Evolutionary conservation across 2,113 vertebrate genomes (phyloP).

Genomic region (Mesitornis unicolor): DNA sequence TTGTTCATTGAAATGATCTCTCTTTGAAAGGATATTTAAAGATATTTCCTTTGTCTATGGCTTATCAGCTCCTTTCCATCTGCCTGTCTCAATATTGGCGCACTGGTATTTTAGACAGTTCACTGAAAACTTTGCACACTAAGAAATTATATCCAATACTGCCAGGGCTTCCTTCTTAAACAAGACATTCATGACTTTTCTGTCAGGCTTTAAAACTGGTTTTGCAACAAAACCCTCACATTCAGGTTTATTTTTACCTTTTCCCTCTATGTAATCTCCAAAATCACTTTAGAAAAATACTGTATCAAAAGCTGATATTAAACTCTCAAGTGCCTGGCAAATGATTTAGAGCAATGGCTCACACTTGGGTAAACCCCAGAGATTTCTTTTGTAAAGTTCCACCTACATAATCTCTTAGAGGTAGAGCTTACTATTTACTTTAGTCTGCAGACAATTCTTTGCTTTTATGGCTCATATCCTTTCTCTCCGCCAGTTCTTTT

Average conservation of each 20-base stretch:
- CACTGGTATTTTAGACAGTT: slow-evolving; percentile 8
- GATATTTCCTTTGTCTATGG: slow-evolving; percentile 5
- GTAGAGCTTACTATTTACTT: slow-evolving; percentile 34
- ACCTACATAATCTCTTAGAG: slow-evolving; percentile 43
- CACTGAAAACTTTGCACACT: slow-evolving; percentile 36
- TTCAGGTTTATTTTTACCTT: slow-evolving; percentile 57
- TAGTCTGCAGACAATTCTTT: slow-evolving; percentile 7
- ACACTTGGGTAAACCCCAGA: slow-evolving; percentile 36
- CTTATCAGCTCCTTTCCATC: slow-evolving; percentile 10
- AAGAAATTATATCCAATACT: background rate
- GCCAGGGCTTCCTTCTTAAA: slow-evolving; percentile 28
- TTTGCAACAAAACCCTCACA: slow-evolving; percentile 20
- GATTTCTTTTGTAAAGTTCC: slow-evolving; percentile 52
- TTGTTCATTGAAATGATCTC: background rate
- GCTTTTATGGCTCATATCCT: slow-evolving; percentile 50
- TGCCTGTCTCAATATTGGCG: background rate
- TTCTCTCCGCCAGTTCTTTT: background rate
- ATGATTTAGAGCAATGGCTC: slow-evolving; percentile 35
- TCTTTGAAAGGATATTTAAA: slow-evolving; percentile 16
- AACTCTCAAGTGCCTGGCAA: slow-evolving; percentile 42
- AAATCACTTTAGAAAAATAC: slow-evolving; percentile 50
- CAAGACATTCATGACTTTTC: slow-evolving; percentile 34
- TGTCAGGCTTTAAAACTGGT: background rate
- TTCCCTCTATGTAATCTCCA: slow-evolving; percentile 32
- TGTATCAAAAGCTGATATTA: slow-evolving; percentile 54